Evolutionary conservation across 2,888 invertebrate species (phyloP), one percentile per base, ranked within the genome.

Genomic region (Baronia brevicornis): DNA sequence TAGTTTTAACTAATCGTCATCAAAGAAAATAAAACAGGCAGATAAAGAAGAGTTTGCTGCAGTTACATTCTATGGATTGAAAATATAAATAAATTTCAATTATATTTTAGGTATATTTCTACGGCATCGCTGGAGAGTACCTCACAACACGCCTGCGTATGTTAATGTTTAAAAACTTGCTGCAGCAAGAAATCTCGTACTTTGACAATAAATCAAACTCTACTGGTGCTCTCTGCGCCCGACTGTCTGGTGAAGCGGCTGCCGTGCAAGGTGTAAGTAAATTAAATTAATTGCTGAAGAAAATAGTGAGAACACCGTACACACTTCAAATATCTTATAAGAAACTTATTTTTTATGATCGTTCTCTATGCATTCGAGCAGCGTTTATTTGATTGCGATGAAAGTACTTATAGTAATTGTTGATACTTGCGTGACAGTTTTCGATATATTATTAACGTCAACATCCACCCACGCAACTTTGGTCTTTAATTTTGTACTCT

Each of bases 251-350:
- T 1, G 93, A 93, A 71, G 91, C 92, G 1, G 87, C 92, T 1
- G 87, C 88, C 33, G 90, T 93, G 0, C 93, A 93, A 78, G 93
- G 93, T 48, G 93, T 92, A 78, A 79, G 70, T 55, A n/a, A n/a
- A n/a, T n/a, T 17, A 23, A 15, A 5, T 11, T 15, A 5, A 8
- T 24, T 11, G 20, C 5, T 5, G 28, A 6, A 11, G 12, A 6
- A 7, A 11, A 10, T 1, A 5, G 21, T 3, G 3, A 6, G 1
- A 18, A 5, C 10, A 1, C 4, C n/a, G 5, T 6, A 5, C 6
- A n/a, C 12, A n/a, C 7, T 22, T 1, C 2, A 13, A 24, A 12
- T 12, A 9, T n/a, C 0, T 23, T 10, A 2, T n/a, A 3, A 6
- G 6, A n/a, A 10, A 10, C 2, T 11, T n/a, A 6, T 4, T 12